A percentile compares a stretch with the other conserved stretches of the same genome.
phyloP scores from a whole-genome alignment of 2,797 vertebrate species.

The Selene dorsalis region DNA sequence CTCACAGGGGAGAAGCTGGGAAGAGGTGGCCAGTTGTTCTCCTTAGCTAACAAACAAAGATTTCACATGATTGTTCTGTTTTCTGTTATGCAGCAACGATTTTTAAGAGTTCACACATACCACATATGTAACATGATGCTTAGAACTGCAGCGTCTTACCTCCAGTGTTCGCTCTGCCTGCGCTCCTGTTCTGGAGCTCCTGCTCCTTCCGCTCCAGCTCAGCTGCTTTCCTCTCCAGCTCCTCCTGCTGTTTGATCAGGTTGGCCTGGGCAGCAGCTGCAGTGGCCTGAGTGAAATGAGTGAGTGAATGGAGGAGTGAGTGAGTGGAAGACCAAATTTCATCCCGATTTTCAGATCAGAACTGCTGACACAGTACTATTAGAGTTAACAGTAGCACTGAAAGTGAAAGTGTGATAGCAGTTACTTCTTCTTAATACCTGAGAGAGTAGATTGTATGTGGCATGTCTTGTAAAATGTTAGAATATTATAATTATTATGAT shows the following conservation, averaged over 20 bases:
- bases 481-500: neutral
- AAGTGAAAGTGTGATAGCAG: neutral
- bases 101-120: too few species aligned
- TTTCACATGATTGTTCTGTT: neutral
- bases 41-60: conserved; percentile 82
- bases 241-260: conserved; percentile 94
- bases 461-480: neutral
- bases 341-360: neutral
- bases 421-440: neutral
- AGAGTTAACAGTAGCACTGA: neutral
- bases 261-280: conserved; percentile 89
- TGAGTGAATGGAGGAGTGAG: conserved; percentile 12
- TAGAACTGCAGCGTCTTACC: conserved; percentile 40
- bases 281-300: conserved; percentile 76
- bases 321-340: neutral
- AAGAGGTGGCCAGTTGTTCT: conserved; percentile 97
- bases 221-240: conserved; percentile 94
- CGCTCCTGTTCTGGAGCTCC: conserved; percentile 86
- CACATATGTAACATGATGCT: neutral
- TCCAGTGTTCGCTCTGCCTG: conserved; percentile 15
- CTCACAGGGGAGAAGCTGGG: conserved; percentile 90
- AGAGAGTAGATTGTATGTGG: neutral
- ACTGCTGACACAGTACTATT: neutral
- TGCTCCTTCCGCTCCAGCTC: conserved; percentile 94
- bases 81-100: too few species aligned